Percentiles rank a stretch among this genome's conserved stretches.
phyloP scores from a whole-genome alignment of 2,888 invertebrate genomes.

The Oxystoma pomonae region DNA sequence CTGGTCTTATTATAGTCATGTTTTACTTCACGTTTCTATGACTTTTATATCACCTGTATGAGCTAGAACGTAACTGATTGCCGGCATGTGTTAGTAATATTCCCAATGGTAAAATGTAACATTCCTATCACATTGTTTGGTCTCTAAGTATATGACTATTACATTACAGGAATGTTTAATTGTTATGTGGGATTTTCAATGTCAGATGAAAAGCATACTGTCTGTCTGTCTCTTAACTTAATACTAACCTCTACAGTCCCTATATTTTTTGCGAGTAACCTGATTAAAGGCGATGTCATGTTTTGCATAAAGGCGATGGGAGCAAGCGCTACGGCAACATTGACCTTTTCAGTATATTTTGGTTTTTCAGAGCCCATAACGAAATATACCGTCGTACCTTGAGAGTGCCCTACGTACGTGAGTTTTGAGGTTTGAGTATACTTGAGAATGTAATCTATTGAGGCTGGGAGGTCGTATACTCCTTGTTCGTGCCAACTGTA shows the following conservation, averaged over 20 bases:
- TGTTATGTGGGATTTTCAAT: too few relatives aligned
- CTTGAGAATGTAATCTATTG: slow-evolving; percentile 62
- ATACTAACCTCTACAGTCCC: slow-evolving; percentile 1
- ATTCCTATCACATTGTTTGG: too few relatives aligned
- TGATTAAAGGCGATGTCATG: neutral
- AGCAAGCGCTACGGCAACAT: slow-evolving; percentile 60
- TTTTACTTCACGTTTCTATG: too few relatives aligned
- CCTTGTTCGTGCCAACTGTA: slow-evolving; percentile 77
- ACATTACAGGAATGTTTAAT: too few relatives aligned
- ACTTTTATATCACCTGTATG: too few relatives aligned
- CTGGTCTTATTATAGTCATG: too few relatives aligned
- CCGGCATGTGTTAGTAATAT: too few relatives aligned
- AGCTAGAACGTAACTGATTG: too few relatives aligned
- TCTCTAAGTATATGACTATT: too few relatives aligned
- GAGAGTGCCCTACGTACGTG: slow-evolving; percentile 66
- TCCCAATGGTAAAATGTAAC: too few relatives aligned
- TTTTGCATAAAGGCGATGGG: slow-evolving; percentile 48
- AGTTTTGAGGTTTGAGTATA: slow-evolving; percentile 55
- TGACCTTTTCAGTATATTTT: slow-evolving; percentile 59
- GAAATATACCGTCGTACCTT: slow-evolving; percentile 61
- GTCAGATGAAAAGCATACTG: too few relatives aligned
- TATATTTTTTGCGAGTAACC: neutral
- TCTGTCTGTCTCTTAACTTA: too few relatives aligned
- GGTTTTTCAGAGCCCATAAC: slow-evolving; percentile 58
- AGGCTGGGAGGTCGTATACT: slow-evolving; percentile 68